These are phyloP conservation scores for Anser brachyrhynchus DNA, from an alignment of 2,113 vertebrate species.

Conservation along the genomic window DNA sequence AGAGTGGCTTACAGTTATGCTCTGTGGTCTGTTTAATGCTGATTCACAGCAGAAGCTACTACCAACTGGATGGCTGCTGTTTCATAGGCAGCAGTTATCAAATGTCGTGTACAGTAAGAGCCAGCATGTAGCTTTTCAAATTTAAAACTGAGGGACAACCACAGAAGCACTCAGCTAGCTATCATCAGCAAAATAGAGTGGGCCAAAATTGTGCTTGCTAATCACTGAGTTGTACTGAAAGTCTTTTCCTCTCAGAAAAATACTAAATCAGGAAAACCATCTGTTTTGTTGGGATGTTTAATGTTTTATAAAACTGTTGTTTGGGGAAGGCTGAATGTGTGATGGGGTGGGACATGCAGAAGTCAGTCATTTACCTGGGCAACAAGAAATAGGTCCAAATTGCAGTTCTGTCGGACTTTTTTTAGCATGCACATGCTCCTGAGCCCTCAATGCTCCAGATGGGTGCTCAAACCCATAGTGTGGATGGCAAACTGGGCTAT, in stretches of 20 bases:
- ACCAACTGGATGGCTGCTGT: neutral
- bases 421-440: neutral
- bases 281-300: neutral
- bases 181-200: neutral
- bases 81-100: neutral
- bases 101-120: neutral
- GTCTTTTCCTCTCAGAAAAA: neutral
- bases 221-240: neutral
- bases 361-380: neutral
- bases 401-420: neutral
- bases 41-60: neutral
- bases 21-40: neutral
- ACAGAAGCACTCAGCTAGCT: too few species aligned
- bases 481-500: neutral
- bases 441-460: neutral
- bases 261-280: neutral
- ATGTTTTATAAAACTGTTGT: fast-evolving
- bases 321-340: neutral
- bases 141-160: neutral
- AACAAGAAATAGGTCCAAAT: neutral
- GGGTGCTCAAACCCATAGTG: neutral
- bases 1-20: neutral
- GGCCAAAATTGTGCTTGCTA: neutral
- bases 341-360: fast-evolving
- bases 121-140: fast-evolving